Evolutionary conservation across 2,888 invertebrate species (phyloP).

Genomic region (Junonia oenone): DNA sequence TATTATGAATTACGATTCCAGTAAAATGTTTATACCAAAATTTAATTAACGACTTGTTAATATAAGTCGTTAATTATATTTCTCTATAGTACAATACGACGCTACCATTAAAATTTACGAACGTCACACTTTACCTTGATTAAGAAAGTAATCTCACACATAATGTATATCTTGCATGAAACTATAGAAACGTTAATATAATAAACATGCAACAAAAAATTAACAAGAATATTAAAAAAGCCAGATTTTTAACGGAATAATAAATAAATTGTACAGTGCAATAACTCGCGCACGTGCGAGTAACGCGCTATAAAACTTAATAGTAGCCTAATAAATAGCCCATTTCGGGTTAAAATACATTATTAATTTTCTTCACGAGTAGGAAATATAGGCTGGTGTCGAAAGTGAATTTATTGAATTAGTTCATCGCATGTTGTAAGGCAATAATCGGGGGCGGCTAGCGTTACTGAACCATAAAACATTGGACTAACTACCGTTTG

Average conservation of each 20-base stretch:
- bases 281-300: constrained; percentile 4
- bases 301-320: constrained; percentile 10
- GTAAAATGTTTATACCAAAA: no score
- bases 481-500: constrained; percentile 27
- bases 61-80: no score
- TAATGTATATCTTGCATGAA: background rate
- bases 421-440: constrained; percentile 26
- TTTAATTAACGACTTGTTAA: no score
- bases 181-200: background rate
- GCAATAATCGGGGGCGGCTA: constrained; percentile 24
- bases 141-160: background rate
- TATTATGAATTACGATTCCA: no score
- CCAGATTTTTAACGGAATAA: background rate
- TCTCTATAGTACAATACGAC: no score
- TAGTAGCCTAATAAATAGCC: constrained; percentile 16
- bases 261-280: constrained; percentile 8
- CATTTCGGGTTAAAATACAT: constrained; percentile 26
- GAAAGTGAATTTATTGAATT: constrained; percentile 29
- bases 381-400: constrained; percentile 21
- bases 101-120: background rate
- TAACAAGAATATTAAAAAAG: background rate
- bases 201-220: background rate
- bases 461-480: constrained; percentile 22
- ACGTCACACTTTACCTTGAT: background rate
- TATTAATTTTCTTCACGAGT: constrained; percentile 24